Evolutionary conservation across 2,113 vertebrate species (phyloP).

Genomic region (Tenrec ecaudatus): DNA sequence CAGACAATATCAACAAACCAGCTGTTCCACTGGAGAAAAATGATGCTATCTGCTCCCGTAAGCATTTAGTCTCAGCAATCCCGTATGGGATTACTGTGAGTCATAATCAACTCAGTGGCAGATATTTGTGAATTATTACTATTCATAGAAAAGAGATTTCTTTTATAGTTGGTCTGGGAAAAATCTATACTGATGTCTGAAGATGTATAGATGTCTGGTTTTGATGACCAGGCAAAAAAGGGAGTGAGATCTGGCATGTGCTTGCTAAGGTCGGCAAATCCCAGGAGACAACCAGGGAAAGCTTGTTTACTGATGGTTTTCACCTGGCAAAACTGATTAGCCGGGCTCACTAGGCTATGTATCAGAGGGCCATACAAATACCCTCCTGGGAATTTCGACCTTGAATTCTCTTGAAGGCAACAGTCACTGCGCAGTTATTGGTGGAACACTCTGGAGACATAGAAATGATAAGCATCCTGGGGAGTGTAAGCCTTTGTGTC

Average conservation of each 20-base stretch:
- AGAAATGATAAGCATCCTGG: neutral
- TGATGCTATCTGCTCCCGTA: too few species aligned
- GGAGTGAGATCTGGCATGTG: neutral
- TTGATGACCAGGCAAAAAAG: conserved; percentile 3
- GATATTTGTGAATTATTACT: neutral
- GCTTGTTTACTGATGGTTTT: conserved; percentile 13
- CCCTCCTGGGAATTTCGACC: too few species aligned
- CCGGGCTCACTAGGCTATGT: neutral
- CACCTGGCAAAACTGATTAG: neutral
- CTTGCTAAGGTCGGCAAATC: conserved; percentile 2
- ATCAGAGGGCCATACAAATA: neutral
- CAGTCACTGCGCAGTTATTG: neutral
- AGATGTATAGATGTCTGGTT: neutral
- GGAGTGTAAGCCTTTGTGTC: neutral
- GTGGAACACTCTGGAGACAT: neutral
- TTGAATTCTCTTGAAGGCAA: conserved; percentile 14
- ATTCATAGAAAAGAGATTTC: neutral
- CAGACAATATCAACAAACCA: too few species aligned
- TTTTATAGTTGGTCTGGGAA: neutral
- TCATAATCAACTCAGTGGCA: too few species aligned
- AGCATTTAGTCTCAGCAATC: too few species aligned
- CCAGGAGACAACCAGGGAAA: neutral
- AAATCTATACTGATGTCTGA: neutral
- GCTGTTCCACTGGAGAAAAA: too few species aligned
- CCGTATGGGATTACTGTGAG: too few species aligned